Evolutionary conservation across 2,797 vertebrate species (phyloP).

Genomic region (Botia almorhae): DNA sequence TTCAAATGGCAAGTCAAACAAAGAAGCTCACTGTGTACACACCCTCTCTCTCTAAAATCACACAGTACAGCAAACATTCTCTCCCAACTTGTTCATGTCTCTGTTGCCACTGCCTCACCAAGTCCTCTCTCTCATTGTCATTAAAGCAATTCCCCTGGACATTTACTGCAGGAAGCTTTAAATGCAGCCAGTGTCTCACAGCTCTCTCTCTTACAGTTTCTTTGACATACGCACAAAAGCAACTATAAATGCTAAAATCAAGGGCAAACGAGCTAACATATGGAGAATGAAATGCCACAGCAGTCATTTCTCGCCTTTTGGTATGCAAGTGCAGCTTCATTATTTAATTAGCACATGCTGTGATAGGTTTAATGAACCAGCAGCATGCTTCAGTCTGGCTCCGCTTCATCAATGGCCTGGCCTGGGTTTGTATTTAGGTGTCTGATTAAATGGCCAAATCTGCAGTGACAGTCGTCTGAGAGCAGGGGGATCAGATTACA

Average conservation of each 20-base stretch:
- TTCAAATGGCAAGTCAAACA: background rate
- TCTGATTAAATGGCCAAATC: constrained; percentile 57
- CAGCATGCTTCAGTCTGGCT: constrained; percentile 45
- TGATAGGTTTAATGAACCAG: constrained; percentile 61
- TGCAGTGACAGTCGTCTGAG: constrained; percentile 48
- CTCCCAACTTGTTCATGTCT: background rate
- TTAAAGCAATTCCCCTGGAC: background rate
- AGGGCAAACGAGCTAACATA: constrained; percentile 29
- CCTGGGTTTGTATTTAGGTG: constrained; percentile 35
- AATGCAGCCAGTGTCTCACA: constrained; percentile 4
- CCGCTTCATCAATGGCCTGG: constrained; percentile 38
- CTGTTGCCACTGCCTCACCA: background rate
- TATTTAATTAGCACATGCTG: constrained; percentile 64
- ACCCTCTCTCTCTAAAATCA: background rate
- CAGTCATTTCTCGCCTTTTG: constrained; percentile 63
- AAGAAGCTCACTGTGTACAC: constrained; percentile 8
- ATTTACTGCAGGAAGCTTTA: background rate
- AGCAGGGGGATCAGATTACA: constrained; percentile 42
- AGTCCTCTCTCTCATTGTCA: background rate
- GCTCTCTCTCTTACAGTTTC: background rate
- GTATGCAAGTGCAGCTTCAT: constrained; percentile 53
- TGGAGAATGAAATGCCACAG: constrained; percentile 63
- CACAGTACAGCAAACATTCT: constrained; percentile 3
- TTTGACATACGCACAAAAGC: constrained; percentile 6
- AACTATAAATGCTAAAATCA: constrained; percentile 39